Evolutionary conservation across 2,113 vertebrate genomes (phyloP).

Genomic region (Naja naja): DNA sequence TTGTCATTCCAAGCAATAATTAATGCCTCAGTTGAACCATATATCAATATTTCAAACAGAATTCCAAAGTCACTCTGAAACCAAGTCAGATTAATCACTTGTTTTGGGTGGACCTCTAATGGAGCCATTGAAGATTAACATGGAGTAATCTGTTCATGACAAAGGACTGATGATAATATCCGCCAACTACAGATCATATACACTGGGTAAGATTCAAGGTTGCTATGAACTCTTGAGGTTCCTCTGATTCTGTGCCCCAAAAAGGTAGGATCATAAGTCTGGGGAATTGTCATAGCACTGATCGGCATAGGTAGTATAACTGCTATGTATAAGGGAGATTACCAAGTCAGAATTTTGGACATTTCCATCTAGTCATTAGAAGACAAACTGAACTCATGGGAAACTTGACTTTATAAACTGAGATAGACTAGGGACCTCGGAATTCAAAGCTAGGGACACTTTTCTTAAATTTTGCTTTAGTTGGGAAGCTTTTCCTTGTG

Average conservation of each 20-base stretch:
- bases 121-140: not conserved
- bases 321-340: not conserved
- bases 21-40: not conserved
- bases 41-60: not conserved
- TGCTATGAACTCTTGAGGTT: not conserved
- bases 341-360: not conserved
- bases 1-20: not conserved
- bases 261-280: not conserved
- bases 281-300: not conserved
- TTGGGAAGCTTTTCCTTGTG: not conserved
- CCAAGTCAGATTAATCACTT: not conserved
- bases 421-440: not conserved
- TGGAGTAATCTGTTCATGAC: not conserved
- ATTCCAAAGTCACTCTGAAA: not conserved
- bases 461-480: not conserved
- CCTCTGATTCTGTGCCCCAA: not conserved
- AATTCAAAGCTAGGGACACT: not conserved
- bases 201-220: not conserved
- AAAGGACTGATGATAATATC: not conserved
- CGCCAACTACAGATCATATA: not conserved
- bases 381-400: not conserved
- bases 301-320: not conserved
- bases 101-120: not conserved
- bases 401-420: not conserved
- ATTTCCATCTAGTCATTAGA: not conserved